These are phyloP conservation scores for Engraulis encrasicolus DNA, from an alignment of 2,113 vertebrate genomes.

Conservation along the genomic window DNA sequence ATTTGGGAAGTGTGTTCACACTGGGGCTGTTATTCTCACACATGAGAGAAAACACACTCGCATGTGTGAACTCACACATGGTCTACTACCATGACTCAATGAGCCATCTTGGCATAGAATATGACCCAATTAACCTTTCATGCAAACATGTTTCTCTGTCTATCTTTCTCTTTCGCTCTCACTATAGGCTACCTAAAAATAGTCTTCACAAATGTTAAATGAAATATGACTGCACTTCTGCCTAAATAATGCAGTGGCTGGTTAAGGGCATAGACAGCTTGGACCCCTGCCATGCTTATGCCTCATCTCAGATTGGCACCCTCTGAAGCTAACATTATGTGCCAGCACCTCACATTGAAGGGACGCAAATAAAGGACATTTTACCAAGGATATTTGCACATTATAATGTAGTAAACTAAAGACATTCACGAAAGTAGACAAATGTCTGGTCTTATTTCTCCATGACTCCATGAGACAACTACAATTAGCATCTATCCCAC, in stretches of 20 bases:
- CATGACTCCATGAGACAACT: too few relatives aligned
- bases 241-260: slow-evolving; percentile 62
- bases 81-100: neutral
- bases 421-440: too few relatives aligned
- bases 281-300: neutral
- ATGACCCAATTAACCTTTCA: slow-evolving; percentile 54
- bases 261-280: slow-evolving; percentile 49
- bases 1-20: neutral
- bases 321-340: neutral
- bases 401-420: too few relatives aligned
- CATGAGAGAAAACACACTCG: neutral
- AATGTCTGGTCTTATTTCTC: too few relatives aligned
- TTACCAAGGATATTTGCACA: too few relatives aligned
- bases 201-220: slow-evolving; percentile 53
- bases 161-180: slow-evolving; percentile 13
- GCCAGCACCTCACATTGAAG: neutral
- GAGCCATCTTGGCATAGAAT: slow-evolving; percentile 9
- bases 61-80: slow-evolving; percentile 3
- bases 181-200: slow-evolving; percentile 57
- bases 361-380: too few relatives aligned
- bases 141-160: slow-evolving; percentile 34
- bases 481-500: too few relatives aligned
- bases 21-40: neutral
- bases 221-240: slow-evolving; percentile 61
- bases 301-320: neutral